A percentile compares a stretch with the other conserved stretches of the same genome.
phyloP scores from a whole-genome alignment of 2,797 vertebrate genomes.

The Coendou prehensilis region DNA sequence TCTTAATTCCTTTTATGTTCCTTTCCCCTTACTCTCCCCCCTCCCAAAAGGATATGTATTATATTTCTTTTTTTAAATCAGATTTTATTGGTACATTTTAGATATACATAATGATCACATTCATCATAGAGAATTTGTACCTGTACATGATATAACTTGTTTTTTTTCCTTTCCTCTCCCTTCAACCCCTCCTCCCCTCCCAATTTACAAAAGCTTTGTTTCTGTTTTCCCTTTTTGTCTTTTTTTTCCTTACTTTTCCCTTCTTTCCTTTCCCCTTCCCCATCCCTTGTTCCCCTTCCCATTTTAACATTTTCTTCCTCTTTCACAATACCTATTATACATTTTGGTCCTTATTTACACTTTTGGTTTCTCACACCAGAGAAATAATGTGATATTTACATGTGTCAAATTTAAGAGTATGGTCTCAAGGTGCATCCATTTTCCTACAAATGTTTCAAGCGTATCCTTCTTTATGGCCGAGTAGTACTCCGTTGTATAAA shows the following conservation, averaged over 20 bases:
- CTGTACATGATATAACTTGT: too few relatives aligned
- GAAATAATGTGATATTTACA: background rate
- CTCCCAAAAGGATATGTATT: background rate
- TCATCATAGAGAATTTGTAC: too few relatives aligned
- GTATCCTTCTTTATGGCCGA: background rate
- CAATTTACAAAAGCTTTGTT: too few relatives aligned
- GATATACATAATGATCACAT: too few relatives aligned
- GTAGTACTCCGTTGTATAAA: background rate
- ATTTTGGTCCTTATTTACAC: background rate
- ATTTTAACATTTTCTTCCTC: background rate
- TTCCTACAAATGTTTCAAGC: background rate
- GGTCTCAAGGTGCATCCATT: background rate
- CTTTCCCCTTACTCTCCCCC: background rate
- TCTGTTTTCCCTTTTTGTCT: too few relatives aligned
- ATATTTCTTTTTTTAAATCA: background rate
- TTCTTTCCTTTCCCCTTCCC: background rate
- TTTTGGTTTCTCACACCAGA: background rate
- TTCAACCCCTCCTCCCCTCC: too few relatives aligned
- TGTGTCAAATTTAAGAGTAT: background rate
- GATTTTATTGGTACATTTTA: too few relatives aligned
- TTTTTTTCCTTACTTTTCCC: background rate
- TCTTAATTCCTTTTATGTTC: background rate
- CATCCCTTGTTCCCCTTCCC: background rate
- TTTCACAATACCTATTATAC: background rate
- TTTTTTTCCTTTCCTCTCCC: too few relatives aligned